phyloP scores from a whole-genome alignment of 2,113 vertebrate species.

The Odobenus rosmarus region DNA sequence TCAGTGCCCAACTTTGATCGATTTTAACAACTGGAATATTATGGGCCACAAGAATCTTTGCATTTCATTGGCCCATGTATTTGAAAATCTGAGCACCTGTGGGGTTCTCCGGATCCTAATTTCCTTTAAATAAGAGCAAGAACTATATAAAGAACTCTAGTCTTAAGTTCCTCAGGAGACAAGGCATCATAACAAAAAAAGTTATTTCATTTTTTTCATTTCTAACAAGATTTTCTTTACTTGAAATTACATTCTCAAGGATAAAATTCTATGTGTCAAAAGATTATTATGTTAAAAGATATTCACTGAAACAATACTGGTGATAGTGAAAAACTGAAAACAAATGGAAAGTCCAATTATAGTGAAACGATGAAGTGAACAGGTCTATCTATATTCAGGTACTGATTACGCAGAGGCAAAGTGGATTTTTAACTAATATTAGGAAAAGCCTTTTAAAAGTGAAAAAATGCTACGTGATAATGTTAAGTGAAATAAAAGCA shows the following conservation, averaged over 20 bases:
- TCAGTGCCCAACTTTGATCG: not conserved
- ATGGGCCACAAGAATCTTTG: not conserved
- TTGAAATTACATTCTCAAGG: not conserved
- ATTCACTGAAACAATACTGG: not conserved
- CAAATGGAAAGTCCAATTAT: not conserved
- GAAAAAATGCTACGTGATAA: not conserved
- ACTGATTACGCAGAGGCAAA: not conserved
- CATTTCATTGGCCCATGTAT: not conserved
- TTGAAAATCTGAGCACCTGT: not conserved
- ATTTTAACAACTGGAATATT: conserved; percentile 16
- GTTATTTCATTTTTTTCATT: not conserved
- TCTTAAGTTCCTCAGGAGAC: not conserved
- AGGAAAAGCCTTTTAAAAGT: not conserved
- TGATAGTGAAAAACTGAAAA: not conserved
- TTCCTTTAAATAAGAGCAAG: not conserved
- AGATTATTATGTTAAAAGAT: not conserved
- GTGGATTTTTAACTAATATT: not conserved
- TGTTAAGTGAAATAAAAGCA: not conserved
- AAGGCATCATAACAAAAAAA: not conserved
- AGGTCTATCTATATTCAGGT: not conserved
- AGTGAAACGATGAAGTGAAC: not conserved
- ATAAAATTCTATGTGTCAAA: not conserved
- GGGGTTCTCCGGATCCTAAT: not conserved
- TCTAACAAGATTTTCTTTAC: not conserved
- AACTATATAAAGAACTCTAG: not conserved